Percentiles rank a stretch among this genome's conserved stretches.
Conservation (phyloP, 2,797 vertebrate species). For the Malacoraja senta region DNA sequence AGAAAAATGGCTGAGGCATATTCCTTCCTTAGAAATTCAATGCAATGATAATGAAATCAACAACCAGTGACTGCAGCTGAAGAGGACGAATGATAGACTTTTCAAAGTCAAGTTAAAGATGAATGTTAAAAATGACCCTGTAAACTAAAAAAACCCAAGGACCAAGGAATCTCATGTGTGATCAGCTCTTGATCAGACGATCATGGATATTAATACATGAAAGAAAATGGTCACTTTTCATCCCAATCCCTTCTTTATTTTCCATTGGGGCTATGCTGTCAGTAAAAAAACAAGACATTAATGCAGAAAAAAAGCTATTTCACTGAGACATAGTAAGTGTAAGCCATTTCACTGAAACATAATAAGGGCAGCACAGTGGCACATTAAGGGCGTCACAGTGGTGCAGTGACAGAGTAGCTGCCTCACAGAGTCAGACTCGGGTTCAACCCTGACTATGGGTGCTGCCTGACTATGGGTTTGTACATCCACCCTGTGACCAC, state of each 20-base stretch:
- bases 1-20: slow-evolving; percentile 8
- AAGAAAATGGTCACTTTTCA: background rate
- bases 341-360: background rate
- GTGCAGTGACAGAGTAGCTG: no score
- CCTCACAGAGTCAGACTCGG: no score
- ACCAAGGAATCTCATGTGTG: background rate
- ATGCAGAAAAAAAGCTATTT: no score
- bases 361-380: background rate
- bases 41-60: slow-evolving; percentile 27
- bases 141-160: background rate
- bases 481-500: no score
- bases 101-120: background rate
- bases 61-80: background rate
- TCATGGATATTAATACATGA: background rate
- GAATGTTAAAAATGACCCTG: background rate
- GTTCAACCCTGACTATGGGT: no score
- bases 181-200: background rate
- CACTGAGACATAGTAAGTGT: no score
- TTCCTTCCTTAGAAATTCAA: background rate
- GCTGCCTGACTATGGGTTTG: no score
- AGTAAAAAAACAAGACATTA: no score
- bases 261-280: background rate
- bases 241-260: background rate
- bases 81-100: background rate
- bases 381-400: no score